Evolutionary conservation across 53 echinoderm and acorn worm species (phyloP), one percentile per base, ranked within the genome.

Genomic region (Apostichopus leukothele): DNA sequence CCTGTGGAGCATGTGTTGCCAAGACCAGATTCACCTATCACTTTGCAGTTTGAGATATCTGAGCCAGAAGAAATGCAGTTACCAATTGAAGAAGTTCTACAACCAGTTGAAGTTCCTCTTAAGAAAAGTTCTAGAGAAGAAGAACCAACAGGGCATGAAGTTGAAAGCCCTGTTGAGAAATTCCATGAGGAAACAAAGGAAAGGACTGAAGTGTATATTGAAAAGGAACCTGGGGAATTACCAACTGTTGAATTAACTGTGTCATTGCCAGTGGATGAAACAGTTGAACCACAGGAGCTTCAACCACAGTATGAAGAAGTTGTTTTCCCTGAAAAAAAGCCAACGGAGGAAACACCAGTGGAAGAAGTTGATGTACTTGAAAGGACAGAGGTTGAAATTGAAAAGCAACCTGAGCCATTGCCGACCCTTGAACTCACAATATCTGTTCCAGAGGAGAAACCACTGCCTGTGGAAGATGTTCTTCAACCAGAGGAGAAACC

Each of bases 291-390:
- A 13, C 73, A 86, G 20, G 59, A 53, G 39, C 75, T 87, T 52
- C 52, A 74, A 87, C 94, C 88, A 57, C 87, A 92, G 74, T 92
- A 75, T 90, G 92, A 92, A 60, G 92, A 92, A 88, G 90, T 92
- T 79, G 84, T 92, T 60, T 53, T 87, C 9, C 74, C 74, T 54
- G 74, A 75, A 14, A 53, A 74, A 87, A 61, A 59, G 20, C 79
- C 78, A 67, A 19, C 51, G 7, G 83, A 63, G 67, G 91, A 93
- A 51, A 50, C 85, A 21, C 76, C 86, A 4, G 53, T 53, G 1
- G 91, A 90, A 55, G 55, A 74, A 63, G 23, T 19, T 2, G 75
- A 87, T 18, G 75, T 75, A 7, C 18, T 73, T 73, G 75, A 87
- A 75, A 73, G 55, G 51, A 89, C 74, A 74, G 75, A 87, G n/a